A percentile compares a stretch with the other conserved stretches of the same genome.
Conservation (phyloP, 2,888 invertebrate genomes). For the Drosophila macrospina region DNA sequence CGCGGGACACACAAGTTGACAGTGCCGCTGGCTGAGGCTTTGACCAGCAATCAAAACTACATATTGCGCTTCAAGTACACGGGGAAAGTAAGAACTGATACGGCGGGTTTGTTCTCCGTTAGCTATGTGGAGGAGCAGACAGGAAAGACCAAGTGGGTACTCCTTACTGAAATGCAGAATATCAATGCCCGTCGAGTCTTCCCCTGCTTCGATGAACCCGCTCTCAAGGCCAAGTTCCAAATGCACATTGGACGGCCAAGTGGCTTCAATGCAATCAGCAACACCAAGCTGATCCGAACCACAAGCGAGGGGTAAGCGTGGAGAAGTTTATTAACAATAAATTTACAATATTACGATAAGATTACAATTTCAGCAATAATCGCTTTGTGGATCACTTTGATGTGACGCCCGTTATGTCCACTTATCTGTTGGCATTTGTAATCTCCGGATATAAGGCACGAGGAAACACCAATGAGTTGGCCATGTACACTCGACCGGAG, state of each 20-base stretch:
- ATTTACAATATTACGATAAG: background rate
- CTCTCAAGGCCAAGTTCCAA: constrained; percentile 88
- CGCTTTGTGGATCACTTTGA: constrained; percentile 73
- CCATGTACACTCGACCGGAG: constrained; percentile 89
- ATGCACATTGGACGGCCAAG: constrained; percentile 87
- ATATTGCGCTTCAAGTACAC: constrained; percentile 85
- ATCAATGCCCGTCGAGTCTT: constrained; percentile 89
- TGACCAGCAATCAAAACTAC: constrained; percentile 84
- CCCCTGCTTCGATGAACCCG: constrained; percentile 92
- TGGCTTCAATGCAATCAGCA: constrained; percentile 80
- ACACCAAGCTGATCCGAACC: constrained; percentile 60
- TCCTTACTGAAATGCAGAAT: constrained; percentile 89
- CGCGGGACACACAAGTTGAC: constrained; percentile 85
- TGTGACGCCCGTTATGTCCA: constrained; percentile 89
- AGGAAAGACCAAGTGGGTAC: constrained; percentile 83
- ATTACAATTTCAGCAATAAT: constrained; percentile 43
- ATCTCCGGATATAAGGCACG: constrained; percentile 87
- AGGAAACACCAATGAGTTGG: constrained; percentile 47
- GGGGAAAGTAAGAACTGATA: constrained; percentile 85
- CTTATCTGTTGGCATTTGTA: constrained; percentile 93
- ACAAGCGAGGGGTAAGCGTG: constrained; percentile 58
- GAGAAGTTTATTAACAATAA: background rate
- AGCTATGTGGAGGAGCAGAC: constrained; percentile 65
- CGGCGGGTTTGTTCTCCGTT: constrained; percentile 73
- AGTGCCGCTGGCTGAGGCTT: constrained; percentile 82